phyloP scores from a whole-genome alignment of 2,113 vertebrate species.

The Columbina picui region DNA sequence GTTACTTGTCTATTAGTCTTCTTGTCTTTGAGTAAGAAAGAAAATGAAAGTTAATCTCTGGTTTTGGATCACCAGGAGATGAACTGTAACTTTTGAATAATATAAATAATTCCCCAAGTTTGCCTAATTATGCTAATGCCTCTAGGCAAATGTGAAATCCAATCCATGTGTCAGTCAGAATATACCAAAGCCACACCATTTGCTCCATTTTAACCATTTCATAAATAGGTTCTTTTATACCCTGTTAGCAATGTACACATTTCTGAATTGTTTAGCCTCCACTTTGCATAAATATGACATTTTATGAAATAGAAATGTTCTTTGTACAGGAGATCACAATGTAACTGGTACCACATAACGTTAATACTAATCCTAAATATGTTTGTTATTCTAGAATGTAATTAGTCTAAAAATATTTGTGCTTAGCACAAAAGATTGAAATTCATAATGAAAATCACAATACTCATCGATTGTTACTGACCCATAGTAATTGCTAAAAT shows the following conservation, averaged over 20 bases:
- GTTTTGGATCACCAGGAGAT: background rate
- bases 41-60: background rate
- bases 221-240: background rate
- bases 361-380: background rate
- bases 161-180: background rate
- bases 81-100: background rate
- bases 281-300: background rate
- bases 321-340: background rate
- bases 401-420: background rate
- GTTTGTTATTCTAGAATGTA: background rate
- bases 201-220: background rate
- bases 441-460: constrained; percentile 3
- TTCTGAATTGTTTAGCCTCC: background rate
- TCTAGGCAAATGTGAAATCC: background rate
- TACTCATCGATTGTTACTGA: background rate
- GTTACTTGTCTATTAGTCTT: background rate
- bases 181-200: background rate
- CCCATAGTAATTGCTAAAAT: constrained; percentile 8
- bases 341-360: background rate
- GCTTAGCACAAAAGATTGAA: background rate
- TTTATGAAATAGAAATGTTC: background rate
- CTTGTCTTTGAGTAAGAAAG: background rate
- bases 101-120: background rate
- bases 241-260: background rate
- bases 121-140: background rate